Evolutionary conservation across 2,113 vertebrate species (phyloP).

Genomic region (Bos javanicus): DNA sequence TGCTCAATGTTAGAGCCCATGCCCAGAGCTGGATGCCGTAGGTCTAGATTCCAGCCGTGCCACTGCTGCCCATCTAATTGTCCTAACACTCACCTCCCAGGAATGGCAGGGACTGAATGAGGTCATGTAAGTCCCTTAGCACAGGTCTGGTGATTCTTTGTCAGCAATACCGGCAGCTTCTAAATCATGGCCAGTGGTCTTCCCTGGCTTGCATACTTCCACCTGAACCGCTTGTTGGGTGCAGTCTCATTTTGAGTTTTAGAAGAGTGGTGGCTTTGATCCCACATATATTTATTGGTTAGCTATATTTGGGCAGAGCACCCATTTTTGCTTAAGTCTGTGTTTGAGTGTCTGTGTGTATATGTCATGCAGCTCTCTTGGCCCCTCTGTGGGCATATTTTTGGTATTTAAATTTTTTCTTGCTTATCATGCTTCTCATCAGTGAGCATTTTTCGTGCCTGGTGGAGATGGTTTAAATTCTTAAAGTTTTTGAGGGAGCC

Average conservation of each 20-base stretch:
- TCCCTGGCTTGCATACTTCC: too few relatives aligned
- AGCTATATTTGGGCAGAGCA: neutral
- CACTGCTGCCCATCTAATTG: neutral
- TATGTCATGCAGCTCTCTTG: too few relatives aligned
- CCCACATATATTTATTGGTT: neutral
- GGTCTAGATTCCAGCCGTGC: too few relatives aligned
- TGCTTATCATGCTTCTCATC: neutral
- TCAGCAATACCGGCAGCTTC: rapidly evolving
- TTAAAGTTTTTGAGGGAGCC: neutral
- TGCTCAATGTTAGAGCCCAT: neutral
- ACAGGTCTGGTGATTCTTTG: neutral
- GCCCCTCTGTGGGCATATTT: neutral
- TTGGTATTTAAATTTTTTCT: neutral
- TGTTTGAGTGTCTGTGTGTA: neutral
- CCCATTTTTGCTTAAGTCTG: neutral
- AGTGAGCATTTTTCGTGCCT: neutral
- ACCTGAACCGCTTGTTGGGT: neutral
- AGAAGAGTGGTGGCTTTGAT: too few relatives aligned
- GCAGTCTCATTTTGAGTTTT: neutral
- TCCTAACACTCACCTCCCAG: neutral
- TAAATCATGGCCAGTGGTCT: rapidly evolving
- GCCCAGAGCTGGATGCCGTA: neutral
- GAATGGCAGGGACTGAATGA: neutral
- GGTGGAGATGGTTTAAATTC: neutral
- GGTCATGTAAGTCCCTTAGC: neutral